Base-by-base conservation (phyloP, 2,888 invertebrate genomes). In the Hypselothyrea guttata region DNA sequence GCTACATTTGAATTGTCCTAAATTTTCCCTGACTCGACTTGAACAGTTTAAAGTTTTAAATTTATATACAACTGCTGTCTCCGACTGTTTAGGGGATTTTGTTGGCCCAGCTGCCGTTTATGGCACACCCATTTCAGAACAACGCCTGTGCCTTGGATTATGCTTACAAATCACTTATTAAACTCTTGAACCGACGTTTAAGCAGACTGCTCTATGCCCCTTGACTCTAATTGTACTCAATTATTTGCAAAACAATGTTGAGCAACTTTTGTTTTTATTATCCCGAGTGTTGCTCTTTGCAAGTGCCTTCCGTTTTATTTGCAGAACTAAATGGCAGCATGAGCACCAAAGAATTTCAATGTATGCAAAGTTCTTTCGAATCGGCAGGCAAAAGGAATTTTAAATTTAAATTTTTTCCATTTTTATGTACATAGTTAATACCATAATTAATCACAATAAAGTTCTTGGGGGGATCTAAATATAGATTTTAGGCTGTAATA, bases 181-280 rank as follows among this genome's bases (percentile, higher is more conserved):
- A 30, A 15, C 54, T 38, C n/a, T 12, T 7, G 4, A 28, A 15
- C 2, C 2, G 9, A 13, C 33, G 16, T 28, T 35, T 7, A 30
- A 15, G 30, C 7, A n/a, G n/a, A n/a, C n/a, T n/a, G n/a, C n/a
- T n/a, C n/a, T n/a, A n/a, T 9, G 15, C 15, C 18, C 4, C 35
- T 40, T 30, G 41, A 33, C 47, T 42, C 40, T 9, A 57, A 69
- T 63, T 45, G 33, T 58, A 41, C 30, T 30, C 51, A 52, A 47
- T 52, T 45, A 44, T 28, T 7, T 34, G 31, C n/a, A 5, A 16
- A 47, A 31, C 47, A 40, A 16, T 48, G 40, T 33, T 12, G 8
- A 33, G 34, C 16, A 35, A 18, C 12, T 46, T 38, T 37, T 48
- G 13, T 44, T 38, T 38, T 7, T 5, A 16, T 34, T 31, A 18